Evolutionary conservation across 2,113 vertebrate species (phyloP), one percentile per base, ranked within the genome.

Genomic region (Microcebus jonahi): DNA sequence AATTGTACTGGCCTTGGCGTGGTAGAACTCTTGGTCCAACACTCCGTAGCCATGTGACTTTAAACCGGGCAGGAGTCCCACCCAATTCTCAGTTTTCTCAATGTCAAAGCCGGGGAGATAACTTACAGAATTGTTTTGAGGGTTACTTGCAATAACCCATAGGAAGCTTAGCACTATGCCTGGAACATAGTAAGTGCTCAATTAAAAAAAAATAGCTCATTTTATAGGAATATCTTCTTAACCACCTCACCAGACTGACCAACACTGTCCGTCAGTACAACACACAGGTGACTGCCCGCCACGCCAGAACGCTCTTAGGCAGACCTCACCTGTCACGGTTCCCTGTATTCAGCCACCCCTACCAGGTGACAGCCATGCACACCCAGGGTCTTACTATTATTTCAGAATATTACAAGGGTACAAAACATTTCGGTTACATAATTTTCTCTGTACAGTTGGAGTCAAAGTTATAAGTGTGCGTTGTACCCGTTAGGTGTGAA

Each of bases 211-310:
- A 80, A 39, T 3, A 42, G 31, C 31, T 55, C 20, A 36, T 31
- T 75, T 23, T 9, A 39, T 9, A 1, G 21, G 59, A 77, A 88
- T 18, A 42, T 73, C 61, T 68, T 34, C 20, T 7, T 81, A 73
- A 8, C 53, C 36, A 20, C 6, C 39, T 76, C 23, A 11, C 17
- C 18, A 29, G 63, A 50, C 3, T 6, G 45, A 31, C 23, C 13
- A 2, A 50, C 1, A 2, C 6, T 29, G 39, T 73, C 29, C 39
- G 34, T 39, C 25, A 65, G 13, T 6, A 48, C 55, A 75, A n/a
- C 14, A 23, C 36, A 29, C 2, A 2, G 8, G 18, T 5, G 15
- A 63, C n/a, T 3, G 1, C 11, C 36, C 25, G 25, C 25, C 4
- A 9, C 7, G 3, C 3, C 5, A 8, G 27, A 39, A 29, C 9